Evolutionary conservation across 2,113 vertebrate species (phyloP), one percentile per base, ranked within the genome.

Genomic region (Ceratotherium simum): DNA sequence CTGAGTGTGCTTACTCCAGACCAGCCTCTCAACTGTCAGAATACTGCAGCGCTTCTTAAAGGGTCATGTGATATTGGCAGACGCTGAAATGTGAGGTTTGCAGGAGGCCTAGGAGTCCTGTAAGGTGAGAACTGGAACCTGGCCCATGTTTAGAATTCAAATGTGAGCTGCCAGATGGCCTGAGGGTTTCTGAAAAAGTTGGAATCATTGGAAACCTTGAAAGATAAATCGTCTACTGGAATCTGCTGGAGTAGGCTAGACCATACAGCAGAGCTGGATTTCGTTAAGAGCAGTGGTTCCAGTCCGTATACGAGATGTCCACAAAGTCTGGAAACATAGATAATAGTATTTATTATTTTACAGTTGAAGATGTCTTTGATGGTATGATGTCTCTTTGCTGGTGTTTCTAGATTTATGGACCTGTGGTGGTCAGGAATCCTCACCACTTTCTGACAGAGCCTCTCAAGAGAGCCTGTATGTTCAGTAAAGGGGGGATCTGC

Each of bases 261-360:
- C 3, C 3, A 16, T 39, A 84, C 42, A 75, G 42, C 80, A 75
- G 27, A 92, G 58, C 56, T 92, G 42, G 42, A 62, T 75, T 62
- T 81, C 42, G 39, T 84, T 92, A 36, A 84, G 80, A 62, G 58
- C 69, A 54, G 12, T 83, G 42, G 33, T 83, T 82, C 67, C 17
- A 83, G 56, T 84, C 56, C 64, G 42, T 84, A 54, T 64, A 39
- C n/a, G 31, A 17, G 69, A 65, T 29, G 8, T 84, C 33, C 18
- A 84, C 33, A 92, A 84, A 75, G 69, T 83, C 90, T 83, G 16
- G 80, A 64, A 92, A 54, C 80, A 75, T 18, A 73, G 80, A 31
- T 84, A 48, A 84, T 31, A 54, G 46, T 75, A 42, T 69, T 81
- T 42, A 51, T 70, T 70, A 70, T 21, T 36, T 83, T 83, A 31